phyloP scores from a whole-genome alignment of 2,113 vertebrate species.

The Lepidothrix coronata region DNA sequence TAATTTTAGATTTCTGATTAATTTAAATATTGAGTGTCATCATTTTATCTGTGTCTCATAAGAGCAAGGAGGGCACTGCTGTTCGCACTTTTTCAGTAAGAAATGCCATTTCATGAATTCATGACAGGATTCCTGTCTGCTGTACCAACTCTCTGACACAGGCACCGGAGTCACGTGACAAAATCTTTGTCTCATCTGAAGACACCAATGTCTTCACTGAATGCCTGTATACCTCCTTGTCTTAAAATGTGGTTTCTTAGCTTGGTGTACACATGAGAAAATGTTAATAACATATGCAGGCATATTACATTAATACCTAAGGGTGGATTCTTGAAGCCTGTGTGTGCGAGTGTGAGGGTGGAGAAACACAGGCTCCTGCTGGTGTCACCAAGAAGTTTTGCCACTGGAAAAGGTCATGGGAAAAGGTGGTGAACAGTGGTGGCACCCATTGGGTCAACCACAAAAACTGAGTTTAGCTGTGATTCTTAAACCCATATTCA shows the following conservation, averaged over 20 bases:
- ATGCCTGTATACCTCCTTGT: background rate
- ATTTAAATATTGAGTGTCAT: background rate
- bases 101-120: background rate
- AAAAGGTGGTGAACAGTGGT: background rate
- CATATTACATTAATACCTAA: background rate
- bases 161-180: no score
- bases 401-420: background rate
- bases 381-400: background rate
- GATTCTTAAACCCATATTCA: background rate
- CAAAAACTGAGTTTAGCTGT: background rate
- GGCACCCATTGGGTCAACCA: background rate
- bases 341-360: no score
- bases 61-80: background rate
- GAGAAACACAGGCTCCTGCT: background rate
- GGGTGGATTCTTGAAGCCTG: background rate
- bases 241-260: background rate
- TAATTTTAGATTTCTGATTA: background rate
- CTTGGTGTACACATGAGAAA: background rate
- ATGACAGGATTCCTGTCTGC: background rate
- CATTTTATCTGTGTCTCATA: background rate
- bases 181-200: background rate
- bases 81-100: background rate
- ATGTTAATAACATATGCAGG: background rate
- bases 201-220: background rate
- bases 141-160: rapidly evolving